phyloP scores from a whole-genome alignment of 2,888 invertebrate species.

The Lordiphosa andalusiaca region DNA sequence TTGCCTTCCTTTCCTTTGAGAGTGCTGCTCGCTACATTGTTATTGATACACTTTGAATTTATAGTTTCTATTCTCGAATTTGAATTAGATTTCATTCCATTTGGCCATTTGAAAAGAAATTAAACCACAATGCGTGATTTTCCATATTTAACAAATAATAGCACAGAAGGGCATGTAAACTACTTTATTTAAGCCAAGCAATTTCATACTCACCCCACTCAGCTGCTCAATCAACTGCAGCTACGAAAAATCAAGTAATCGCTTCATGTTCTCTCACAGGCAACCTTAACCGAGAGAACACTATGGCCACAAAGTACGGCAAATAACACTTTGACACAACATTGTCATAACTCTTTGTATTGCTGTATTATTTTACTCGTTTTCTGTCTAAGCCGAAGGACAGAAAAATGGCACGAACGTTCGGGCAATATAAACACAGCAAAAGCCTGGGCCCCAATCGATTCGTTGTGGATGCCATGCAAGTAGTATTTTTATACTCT shows the following conservation, averaged over 20 bases:
- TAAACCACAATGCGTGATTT: not conserved
- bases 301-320: conserved; percentile 28
- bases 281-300: conserved; percentile 29
- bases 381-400: not conserved
- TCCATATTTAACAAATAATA: not conserved
- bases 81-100: conserved; percentile 12
- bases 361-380: not conserved
- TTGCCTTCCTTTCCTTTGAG: not conserved
- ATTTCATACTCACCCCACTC: not conserved
- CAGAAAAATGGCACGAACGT: conserved; percentile 1
- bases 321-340: conserved; percentile 47
- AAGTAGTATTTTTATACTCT: conserved; percentile 41
- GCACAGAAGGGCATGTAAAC: not conserved
- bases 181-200: conserved; percentile 4
- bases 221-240: conserved; percentile 37
- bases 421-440: conserved; percentile 34
- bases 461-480: conserved; percentile 37
- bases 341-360: conserved; percentile 44
- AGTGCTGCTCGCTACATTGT: not conserved
- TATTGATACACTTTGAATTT: conserved; percentile 4
- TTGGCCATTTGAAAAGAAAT: conserved; percentile 16
- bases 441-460: conserved; percentile 33
- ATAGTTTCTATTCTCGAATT: not conserved
- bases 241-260: conserved; percentile 13
- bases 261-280: conserved; percentile 29